These are phyloP conservation scores for Sepioteuthis lessoniana DNA, from an alignment of 2,888 invertebrate species.

Conservation along the genomic window DNA sequence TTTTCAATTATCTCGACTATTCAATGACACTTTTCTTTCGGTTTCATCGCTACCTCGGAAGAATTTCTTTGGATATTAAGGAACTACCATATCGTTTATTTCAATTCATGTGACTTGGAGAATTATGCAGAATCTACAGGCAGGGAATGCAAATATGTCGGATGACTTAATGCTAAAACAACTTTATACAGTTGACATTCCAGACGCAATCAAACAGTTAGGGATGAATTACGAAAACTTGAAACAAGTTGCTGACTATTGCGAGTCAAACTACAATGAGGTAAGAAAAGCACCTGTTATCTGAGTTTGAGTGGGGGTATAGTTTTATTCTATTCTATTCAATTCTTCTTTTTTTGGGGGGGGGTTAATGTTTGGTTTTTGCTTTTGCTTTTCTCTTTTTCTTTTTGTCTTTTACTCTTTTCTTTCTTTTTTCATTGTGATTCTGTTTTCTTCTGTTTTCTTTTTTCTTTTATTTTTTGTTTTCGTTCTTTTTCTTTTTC, in stretches of 20 bases:
- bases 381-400: too few species aligned
- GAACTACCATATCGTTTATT: not conserved
- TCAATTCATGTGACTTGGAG: not conserved
- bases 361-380: too few species aligned
- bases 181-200: not conserved
- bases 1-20: not conserved
- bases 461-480: too few species aligned
- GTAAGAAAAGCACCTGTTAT: not conserved
- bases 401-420: too few species aligned
- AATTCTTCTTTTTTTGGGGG: not conserved
- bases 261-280: conserved; percentile 40
- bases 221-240: conserved; percentile 41
- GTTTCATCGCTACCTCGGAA: not conserved
- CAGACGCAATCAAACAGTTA: not conserved
- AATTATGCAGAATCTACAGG: not conserved
- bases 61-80: not conserved
- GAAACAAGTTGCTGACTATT: conserved; percentile 46
- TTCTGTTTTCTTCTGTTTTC: too few species aligned
- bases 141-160: not conserved
- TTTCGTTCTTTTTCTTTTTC: too few species aligned
- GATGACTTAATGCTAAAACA: not conserved
- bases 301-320: too few species aligned
- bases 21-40: not conserved
- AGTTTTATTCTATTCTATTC: not conserved
- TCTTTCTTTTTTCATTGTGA: too few species aligned